A percentile compares a stretch with the other conserved stretches of the same genome.
These are phyloP conservation scores for Tychaedon coryphoeus DNA, from an alignment of 2,113 vertebrate genomes.

Conservation along the genomic window DNA sequence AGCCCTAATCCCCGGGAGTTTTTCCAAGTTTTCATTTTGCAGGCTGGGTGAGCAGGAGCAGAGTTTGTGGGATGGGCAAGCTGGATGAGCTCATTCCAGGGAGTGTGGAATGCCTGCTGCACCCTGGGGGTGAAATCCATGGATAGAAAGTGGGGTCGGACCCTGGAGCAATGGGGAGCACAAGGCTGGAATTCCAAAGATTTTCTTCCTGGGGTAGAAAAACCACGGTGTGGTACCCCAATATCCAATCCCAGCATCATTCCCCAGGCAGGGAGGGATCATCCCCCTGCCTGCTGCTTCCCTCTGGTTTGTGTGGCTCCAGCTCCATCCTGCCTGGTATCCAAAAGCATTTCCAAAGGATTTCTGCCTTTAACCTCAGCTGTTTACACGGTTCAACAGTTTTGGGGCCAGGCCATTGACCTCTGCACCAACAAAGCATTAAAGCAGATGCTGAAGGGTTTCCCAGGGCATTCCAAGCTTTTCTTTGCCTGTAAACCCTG, in stretches of 20 bases:
- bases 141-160: fast-evolving
- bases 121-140: background rate
- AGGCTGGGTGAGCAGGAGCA: background rate
- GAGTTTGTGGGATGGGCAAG: background rate
- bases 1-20: background rate
- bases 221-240: fast-evolving
- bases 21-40: background rate
- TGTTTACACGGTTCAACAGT: background rate
- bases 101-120: fast-evolving
- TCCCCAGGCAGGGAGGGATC: background rate
- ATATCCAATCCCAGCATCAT: fast-evolving
- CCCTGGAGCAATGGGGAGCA: background rate
- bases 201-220: background rate
- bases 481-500: background rate
- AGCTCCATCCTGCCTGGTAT: background rate
- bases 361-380: background rate
- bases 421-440: background rate
- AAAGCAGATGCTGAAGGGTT: background rate
- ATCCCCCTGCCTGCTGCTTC: background rate
- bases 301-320: background rate
- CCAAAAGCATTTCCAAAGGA: background rate
- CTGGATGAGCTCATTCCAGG: background rate
- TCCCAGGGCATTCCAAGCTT: background rate
- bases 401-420: background rate
- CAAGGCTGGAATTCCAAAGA: background rate